phyloP scores from a whole-genome alignment of 2,113 vertebrate species.

The Pelecanoides urinatrix region DNA sequence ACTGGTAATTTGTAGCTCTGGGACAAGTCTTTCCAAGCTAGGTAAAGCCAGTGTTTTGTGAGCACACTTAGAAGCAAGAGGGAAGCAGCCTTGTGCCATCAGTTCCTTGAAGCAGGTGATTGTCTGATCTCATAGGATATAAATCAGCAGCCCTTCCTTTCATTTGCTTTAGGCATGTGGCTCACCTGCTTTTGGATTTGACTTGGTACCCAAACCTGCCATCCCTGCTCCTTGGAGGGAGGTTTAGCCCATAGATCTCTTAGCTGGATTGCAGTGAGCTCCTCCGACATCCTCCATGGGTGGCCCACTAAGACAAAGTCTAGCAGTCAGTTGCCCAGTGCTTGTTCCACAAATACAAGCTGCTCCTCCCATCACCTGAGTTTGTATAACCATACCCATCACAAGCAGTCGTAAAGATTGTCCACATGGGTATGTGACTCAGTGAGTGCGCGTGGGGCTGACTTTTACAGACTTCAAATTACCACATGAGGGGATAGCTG shows the following conservation, averaged over 20 bases:
- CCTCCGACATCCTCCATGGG: neutral
- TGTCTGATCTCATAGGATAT: neutral
- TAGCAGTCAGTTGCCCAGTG: accelerated
- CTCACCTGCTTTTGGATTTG: neutral
- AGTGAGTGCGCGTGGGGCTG: neutral
- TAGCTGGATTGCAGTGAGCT: neutral
- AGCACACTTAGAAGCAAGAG: neutral
- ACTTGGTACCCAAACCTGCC: neutral
- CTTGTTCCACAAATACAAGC: neutral
- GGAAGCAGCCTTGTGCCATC: neutral
- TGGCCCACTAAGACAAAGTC: neutral
- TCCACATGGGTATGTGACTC: neutral
- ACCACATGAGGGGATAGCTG: neutral
- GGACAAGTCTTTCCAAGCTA: neutral
- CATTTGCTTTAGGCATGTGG: neutral
- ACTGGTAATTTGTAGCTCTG: neutral
- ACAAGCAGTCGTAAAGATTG: neutral
- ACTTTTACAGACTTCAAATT: neutral
- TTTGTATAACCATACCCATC: neutral
- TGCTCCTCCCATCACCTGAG: neutral
- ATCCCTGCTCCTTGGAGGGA: neutral
- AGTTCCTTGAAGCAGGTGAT: neutral
- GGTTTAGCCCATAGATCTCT: neutral
- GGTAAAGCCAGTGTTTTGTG: neutral
- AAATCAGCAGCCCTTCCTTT: neutral